Evolutionary conservation across 1,140 invertebrate genomes (phyloP).

Genomic region (Battus philenor): DNA sequence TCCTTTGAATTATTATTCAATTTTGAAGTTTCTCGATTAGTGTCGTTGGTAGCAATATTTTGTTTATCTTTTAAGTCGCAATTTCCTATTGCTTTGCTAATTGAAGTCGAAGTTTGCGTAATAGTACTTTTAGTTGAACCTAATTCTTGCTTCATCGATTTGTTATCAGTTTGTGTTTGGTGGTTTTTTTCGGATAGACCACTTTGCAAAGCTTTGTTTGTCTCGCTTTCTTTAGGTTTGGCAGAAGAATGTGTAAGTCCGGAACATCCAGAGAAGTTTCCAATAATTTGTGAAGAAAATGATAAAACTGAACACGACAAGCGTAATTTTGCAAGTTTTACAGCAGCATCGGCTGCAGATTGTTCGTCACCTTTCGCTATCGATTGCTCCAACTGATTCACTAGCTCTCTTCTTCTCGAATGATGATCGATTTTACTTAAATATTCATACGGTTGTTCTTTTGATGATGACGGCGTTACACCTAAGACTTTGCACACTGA

Average conservation of each 20-base stretch:
- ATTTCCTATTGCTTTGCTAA: no score
- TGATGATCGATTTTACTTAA: conserved; percentile 37
- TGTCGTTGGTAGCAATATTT: no score
- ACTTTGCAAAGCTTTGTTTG: conserved; percentile 4
- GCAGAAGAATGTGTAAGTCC: neutral
- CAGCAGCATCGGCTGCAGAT: conserved; percentile 58
- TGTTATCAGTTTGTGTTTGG: neutral
- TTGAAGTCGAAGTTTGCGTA: no score
- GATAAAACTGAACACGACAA: conserved; percentile 64
- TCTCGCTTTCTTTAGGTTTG: conserved; percentile 1
- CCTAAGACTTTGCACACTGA: conserved; percentile 11
- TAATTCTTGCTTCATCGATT: neutral
- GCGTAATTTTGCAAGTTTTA: conserved; percentile 54
- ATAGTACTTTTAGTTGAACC: neutral
- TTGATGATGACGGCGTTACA: conserved; percentile 8
- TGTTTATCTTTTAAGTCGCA: no score
- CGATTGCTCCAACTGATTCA: conserved; percentile 62
- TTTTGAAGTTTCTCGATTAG: no score
- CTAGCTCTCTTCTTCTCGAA: conserved; percentile 45
- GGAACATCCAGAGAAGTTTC: conserved; percentile 23
- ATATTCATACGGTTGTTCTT: conserved; percentile 14
- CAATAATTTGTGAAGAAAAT: conserved; percentile 62
- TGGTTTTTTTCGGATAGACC: neutral
- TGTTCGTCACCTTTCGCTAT: conserved; percentile 61
- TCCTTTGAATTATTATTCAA: no score